Conservation (phyloP, 2,113 vertebrate genomes). For the Petromus typicus region DNA sequence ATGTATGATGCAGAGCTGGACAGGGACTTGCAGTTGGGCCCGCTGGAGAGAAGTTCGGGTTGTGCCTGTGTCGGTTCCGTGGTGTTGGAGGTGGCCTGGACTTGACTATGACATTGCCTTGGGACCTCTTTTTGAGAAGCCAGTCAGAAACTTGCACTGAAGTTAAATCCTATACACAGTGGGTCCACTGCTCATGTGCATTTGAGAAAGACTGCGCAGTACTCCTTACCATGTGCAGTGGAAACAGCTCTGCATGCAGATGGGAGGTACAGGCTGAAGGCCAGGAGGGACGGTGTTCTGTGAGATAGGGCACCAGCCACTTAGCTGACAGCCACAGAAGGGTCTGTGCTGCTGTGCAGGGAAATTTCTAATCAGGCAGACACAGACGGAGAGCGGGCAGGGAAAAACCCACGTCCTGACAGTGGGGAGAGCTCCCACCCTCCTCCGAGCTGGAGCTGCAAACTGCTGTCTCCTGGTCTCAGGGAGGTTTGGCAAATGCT, state of each 20-base stretch:
- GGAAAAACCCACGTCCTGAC: rapidly evolving
- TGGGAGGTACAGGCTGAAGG: rapidly evolving
- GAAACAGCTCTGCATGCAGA: background rate
- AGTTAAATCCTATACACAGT: background rate
- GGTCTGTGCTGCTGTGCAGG: background rate
- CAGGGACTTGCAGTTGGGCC: background rate
- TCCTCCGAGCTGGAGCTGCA: background rate
- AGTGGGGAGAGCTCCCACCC: background rate
- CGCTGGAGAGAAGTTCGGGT: background rate
- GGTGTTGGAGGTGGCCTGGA: rapidly evolving
- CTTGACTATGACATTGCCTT: background rate
- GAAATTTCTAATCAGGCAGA: background rate
- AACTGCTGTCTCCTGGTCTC: rapidly evolving
- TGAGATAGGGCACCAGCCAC: background rate
- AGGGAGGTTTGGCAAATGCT: background rate
- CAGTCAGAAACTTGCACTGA: background rate
- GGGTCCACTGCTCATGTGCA: rapidly evolving
- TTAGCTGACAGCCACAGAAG: background rate
- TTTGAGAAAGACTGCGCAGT: background rate
- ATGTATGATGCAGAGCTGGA: rapidly evolving
- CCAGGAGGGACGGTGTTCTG: background rate
- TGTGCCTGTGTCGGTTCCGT: rapidly evolving
- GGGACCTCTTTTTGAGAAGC: background rate
- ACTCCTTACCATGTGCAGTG: background rate
- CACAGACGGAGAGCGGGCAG: background rate